A percentile compares a stretch with the other conserved stretches of the same genome.
phyloP scores from a whole-genome alignment of 1,140 invertebrate species.

The Pararge aegeria region DNA sequence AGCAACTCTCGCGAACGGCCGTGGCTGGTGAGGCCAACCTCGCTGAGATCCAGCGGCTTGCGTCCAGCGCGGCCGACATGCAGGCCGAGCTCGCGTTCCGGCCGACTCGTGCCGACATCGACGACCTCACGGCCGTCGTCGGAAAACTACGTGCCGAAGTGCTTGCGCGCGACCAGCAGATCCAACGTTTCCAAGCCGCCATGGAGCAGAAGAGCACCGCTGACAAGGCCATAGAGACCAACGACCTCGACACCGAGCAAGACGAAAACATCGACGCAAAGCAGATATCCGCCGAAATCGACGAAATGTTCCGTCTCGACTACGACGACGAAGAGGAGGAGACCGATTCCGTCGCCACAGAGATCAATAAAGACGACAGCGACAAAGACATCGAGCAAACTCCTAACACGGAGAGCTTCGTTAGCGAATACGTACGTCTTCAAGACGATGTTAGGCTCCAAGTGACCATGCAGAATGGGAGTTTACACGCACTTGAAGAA shows the following conservation, averaged over 20 bases:
- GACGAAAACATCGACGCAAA: conserved; percentile 45
- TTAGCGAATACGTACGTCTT: conserved; percentile 49
- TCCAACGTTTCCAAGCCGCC: conserved; percentile 39
- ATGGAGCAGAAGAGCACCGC: conserved; percentile 25
- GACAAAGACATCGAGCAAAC: conserved; percentile 24
- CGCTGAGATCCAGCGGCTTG: conserved; percentile 64
- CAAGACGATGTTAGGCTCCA: conserved; percentile 58
- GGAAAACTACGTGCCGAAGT: conserved; percentile 53
- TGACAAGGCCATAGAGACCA: conserved; percentile 56
- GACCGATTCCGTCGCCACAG: conserved; percentile 56
- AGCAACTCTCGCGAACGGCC: conserved; percentile 56
- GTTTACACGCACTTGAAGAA: conserved; percentile 71
- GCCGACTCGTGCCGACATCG: conserved; percentile 61
- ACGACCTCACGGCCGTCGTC: conserved; percentile 56
- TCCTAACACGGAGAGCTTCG: conserved; percentile 8
- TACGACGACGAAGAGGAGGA: conserved; percentile 66
- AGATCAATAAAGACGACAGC: conserved; percentile 46
- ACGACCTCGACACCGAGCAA: conserved; percentile 35
- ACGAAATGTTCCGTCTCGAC: conserved; percentile 69
- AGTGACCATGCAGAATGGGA: conserved; percentile 60
- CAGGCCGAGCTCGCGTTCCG: conserved; percentile 68
- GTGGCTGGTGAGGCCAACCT: conserved; percentile 63
- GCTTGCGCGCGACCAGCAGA: conserved; percentile 39
- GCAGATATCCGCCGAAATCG: conserved; percentile 60
- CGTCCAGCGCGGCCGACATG: conserved; percentile 60